These are phyloP conservation scores for Drosophila murphyi DNA, from an alignment of 1,140 invertebrate species.

Conservation along the genomic window DNA sequence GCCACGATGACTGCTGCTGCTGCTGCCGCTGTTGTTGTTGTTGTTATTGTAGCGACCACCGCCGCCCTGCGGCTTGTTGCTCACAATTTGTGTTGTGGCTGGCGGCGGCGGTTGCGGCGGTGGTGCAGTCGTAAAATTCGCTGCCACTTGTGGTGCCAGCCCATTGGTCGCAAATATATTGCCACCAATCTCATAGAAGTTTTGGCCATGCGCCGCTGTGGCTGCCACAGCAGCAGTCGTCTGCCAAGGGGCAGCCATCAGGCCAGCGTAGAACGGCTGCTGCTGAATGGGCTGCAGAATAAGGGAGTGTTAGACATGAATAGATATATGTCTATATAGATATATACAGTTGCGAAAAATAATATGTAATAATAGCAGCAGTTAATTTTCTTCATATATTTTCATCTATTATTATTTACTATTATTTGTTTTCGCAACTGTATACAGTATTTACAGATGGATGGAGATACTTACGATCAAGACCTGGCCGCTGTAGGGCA, in stretches of 20 bases:
- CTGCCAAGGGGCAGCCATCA: conserved; percentile 72
- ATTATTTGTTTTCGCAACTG: too few relatives aligned
- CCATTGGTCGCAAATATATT: conserved; percentile 91
- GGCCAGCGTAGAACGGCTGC: conserved; percentile 79
- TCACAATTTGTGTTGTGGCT: conserved; percentile 71
- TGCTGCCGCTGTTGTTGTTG: conserved; percentile 43
- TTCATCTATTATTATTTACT: too few relatives aligned
- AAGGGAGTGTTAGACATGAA: too few relatives aligned
- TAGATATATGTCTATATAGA: too few relatives aligned
- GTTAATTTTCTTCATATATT: too few relatives aligned
- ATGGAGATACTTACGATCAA: conserved; percentile 87
- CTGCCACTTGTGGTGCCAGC: conserved; percentile 89
- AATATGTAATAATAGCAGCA: too few relatives aligned
- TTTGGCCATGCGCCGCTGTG: conserved; percentile 86
- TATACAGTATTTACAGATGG: too few relatives aligned
- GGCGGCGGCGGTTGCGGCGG: conserved; percentile 72
- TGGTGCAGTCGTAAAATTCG: conserved; percentile 84
- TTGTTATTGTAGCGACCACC: conserved; percentile 71
- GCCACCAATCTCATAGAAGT: conserved; percentile 89
- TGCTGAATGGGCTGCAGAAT: conserved; percentile 82
- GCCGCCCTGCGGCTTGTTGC: conserved; percentile 73
- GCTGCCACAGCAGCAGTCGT: conserved; percentile 85
- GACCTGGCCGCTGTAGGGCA: conserved; percentile 87
- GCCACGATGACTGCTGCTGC: conserved; percentile 68
- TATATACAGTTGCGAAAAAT: too few relatives aligned